Conservation (phyloP, 2,797 vertebrate genomes). For the Ptychobarbus kaznakovi region DNA sequence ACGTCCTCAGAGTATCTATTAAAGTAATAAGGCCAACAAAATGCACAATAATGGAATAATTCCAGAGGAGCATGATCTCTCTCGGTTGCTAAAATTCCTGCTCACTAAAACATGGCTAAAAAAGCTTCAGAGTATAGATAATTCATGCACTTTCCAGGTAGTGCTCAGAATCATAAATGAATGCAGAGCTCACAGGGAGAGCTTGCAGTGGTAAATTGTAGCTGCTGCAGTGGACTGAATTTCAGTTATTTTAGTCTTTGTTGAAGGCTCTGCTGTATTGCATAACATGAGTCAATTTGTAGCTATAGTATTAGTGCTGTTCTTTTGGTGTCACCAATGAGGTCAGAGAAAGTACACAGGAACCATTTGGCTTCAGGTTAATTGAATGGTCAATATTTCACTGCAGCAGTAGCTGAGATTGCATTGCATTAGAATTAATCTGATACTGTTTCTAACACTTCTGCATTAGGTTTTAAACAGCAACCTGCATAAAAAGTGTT, state of each 20-base stretch:
- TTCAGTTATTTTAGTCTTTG: constrained; percentile 23
- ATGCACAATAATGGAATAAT: constrained; percentile 31
- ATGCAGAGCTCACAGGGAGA: not conserved
- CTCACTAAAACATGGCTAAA: constrained; percentile 43
- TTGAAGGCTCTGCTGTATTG: constrained; percentile 15
- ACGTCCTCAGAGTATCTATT: constrained; percentile 39
- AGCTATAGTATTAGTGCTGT: not conserved
- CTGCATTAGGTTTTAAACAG: constrained; percentile 61
- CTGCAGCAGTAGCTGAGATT: constrained; percentile 9
- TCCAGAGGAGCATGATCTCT: constrained; percentile 28
- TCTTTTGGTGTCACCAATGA: constrained; percentile 20
- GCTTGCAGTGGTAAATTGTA: constrained; percentile 21
- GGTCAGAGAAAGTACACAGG: constrained; percentile 13
- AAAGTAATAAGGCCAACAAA: constrained; percentile 30
- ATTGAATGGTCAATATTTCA: constrained; percentile 35
- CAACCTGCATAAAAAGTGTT: constrained; percentile 59
- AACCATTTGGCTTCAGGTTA: constrained; percentile 24
- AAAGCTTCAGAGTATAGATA: constrained; percentile 52
- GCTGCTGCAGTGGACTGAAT: constrained; percentile 43
- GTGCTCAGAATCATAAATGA: constrained; percentile 42
- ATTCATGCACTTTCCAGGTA: constrained; percentile 56
- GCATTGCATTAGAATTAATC: not conserved
- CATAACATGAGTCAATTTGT: constrained; percentile 35
- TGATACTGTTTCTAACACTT: constrained; percentile 56
- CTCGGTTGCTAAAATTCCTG: constrained; percentile 24